Evolutionary conservation across 2,888 invertebrate species (phyloP), one percentile per base, ranked within the genome.

Genomic region (Rhopalosiphum nymphaeae): DNA sequence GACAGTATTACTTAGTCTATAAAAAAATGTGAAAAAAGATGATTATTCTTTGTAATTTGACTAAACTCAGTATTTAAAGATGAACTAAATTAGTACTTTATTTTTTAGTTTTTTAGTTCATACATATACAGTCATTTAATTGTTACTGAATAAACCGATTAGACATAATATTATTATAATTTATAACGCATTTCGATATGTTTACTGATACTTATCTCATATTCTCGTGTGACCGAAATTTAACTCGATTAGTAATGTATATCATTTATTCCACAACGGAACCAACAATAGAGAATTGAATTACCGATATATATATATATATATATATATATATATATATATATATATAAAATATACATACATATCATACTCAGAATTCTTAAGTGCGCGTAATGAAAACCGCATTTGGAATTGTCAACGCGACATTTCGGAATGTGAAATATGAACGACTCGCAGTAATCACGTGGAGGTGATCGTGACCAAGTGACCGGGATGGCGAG

Each of bases 351-450:
- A 46, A 46, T 25, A 67, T 36, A 67, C 36, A 89, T 42, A 42
- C 25, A 89, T 89, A 56, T 25, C 25, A 67, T 49, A 67, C 36
- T 78, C 11, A 25, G 67, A 90, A 67, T 90, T 67, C 90, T 67
- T 78, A 36, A 67, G 67, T 46, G 9, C 67, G 26, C 49, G 36
- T 90, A 67, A 78, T 67, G 90, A 90, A 90, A 90, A 90, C 67
- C 36, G 46, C 36, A 67, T 16, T 36, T 90, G n/a, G 67, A 46
- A 90, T 67, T 90, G 90, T 61, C 90, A 46, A 29, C 44, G 21
- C 46, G 67, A 90, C 67, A 90, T 90, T 90, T 90, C 46, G 67
- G 90, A 90, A 67, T 90, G 90, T 16, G 46, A 90, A 90, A 46
- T 90, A 67, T 90, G 61, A 67, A n/a, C n/a, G 67, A n/a, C n/a